phyloP scores from a whole-genome alignment of 2,888 invertebrate species.

The Micropterix aruncella region DNA sequence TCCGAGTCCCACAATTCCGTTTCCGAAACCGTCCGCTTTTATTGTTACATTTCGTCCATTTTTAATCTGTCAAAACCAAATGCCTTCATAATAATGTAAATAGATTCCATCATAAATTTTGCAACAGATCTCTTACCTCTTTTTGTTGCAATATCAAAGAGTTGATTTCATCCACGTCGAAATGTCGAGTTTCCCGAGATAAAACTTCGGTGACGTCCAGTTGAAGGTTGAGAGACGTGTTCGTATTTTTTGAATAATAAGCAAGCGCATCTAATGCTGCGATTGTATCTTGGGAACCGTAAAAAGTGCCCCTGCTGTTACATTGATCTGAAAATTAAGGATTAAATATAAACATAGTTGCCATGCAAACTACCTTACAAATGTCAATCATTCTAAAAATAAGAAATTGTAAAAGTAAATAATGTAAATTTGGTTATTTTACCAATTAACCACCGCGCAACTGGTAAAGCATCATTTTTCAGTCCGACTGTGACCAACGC shows the following conservation, averaged over 20 bases:
- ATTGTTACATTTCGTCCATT: conserved; percentile 50
- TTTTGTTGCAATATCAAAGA: conserved; percentile 71
- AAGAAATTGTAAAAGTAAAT: no score
- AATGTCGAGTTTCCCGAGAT: conserved; percentile 34
- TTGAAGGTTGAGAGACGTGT: conserved; percentile 24
- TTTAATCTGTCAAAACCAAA: conserved; percentile 44
- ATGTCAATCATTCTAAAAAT: no score
- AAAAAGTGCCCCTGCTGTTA: background rate
- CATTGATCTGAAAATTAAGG: background rate
- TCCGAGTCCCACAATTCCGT: conserved; percentile 63
- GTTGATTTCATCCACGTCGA: conserved; percentile 63
- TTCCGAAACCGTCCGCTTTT: conserved; percentile 66
- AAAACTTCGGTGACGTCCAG: conserved; percentile 27
- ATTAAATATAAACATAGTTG: no score
- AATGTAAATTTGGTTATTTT: conserved; percentile 24
- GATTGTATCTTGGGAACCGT: background rate
- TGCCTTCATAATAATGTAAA: conserved; percentile 58
- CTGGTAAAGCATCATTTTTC: conserved; percentile 24
- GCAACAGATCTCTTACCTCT: conserved; percentile 39
- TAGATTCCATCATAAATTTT: conserved; percentile 6
- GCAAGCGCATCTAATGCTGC: conserved; percentile 29
- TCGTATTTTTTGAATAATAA: conserved; percentile 24
- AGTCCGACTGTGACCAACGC: conserved; percentile 39
- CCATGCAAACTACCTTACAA: no score
- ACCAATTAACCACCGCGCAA: conserved; percentile 25